Conservation (phyloP, 2,888 invertebrate species). For the Andrena chrysosceles region DNA sequence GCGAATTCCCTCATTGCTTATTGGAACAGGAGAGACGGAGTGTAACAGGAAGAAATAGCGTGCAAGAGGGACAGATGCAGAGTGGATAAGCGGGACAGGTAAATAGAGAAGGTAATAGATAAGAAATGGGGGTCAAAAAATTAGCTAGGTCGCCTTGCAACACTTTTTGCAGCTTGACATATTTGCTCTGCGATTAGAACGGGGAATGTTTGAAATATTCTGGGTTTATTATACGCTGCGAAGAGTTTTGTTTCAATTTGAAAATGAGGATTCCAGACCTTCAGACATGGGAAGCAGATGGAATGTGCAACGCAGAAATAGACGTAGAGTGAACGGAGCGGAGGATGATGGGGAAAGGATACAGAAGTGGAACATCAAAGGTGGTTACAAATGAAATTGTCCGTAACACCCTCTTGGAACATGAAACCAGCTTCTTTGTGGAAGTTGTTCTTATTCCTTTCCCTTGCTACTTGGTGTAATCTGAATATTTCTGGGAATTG, state of each 20-base stretch:
- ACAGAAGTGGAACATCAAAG: not conserved
- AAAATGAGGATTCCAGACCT: not conserved
- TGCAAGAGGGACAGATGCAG: constrained; percentile 3
- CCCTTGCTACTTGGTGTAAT: not conserved
- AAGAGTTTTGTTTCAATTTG: not conserved
- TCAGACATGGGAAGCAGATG: not conserved
- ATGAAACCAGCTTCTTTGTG: not conserved
- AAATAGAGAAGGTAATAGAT: constrained; percentile 16
- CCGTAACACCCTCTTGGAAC: not conserved
- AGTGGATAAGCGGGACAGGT: constrained; percentile 19
- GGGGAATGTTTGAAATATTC: not conserved
- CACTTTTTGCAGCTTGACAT: constrained; percentile 2
- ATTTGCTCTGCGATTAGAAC: not conserved
- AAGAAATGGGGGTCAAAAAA: not conserved
- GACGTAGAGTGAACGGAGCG: not conserved
- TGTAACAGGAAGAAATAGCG: constrained; percentile 39
- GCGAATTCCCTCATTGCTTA: constrained; percentile 21
- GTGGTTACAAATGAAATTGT: not conserved
- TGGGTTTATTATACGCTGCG: not conserved
- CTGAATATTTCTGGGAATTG: not conserved
- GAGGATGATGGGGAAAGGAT: not conserved
- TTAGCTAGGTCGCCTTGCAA: not conserved
- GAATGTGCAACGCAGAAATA: not conserved
- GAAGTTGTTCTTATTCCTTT: not conserved
- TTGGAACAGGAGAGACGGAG: constrained; percentile 34